Evolutionary conservation across 1,140 invertebrate species (phyloP), one percentile per base, ranked within the genome.

Genomic region (Nebria ingens): DNA sequence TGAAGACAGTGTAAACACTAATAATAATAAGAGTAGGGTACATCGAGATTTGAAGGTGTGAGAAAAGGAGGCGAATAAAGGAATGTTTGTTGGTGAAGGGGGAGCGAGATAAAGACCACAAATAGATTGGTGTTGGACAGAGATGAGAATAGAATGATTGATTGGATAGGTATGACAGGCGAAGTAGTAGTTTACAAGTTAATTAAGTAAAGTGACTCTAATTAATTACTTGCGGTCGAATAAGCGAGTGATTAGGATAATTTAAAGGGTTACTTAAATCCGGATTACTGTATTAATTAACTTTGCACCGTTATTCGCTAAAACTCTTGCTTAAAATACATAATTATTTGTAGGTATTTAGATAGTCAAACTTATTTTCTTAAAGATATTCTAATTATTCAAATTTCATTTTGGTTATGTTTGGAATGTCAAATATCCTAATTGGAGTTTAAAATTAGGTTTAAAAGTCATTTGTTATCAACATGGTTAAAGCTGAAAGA

Each of bases 1-100:
- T 56, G 51, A 56, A 56, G 51, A 56, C 20, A 52, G 55, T n/a
- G n/a, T 56, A 52, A 56, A 52, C 50, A 22, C 21, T 38, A 22
- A 25, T n/a, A n/a, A n/a, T n/a, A n/a, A n/a, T 42, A 29, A 52
- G 51, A 53, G 19, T 3, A 2, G 22, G n/a, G 23, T 22, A 12
- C 17, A 53, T 53, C 4, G 6, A 53, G 25, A 23, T 52, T 21
- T 15, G 19, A 21, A 2, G 21, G 23, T 52, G 51, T 21, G 19
- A 25, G 2, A 52, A 22, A 25, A 52, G 51, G 51, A 52, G n/a
- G n/a, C n/a, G 6, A 45, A 4, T 17, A 9, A 3, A 45, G 40
- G 40, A 45, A 45, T 17, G 15, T 17, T 17, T 45, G 6, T 12
- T 9, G 4, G 40, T n/a, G n/a, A n/a, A n/a, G n/a, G n/a, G n/a